These are phyloP conservation scores for Gortyna flavago DNA, from an alignment of 2,888 invertebrate species.

Conservation along the genomic window DNA sequence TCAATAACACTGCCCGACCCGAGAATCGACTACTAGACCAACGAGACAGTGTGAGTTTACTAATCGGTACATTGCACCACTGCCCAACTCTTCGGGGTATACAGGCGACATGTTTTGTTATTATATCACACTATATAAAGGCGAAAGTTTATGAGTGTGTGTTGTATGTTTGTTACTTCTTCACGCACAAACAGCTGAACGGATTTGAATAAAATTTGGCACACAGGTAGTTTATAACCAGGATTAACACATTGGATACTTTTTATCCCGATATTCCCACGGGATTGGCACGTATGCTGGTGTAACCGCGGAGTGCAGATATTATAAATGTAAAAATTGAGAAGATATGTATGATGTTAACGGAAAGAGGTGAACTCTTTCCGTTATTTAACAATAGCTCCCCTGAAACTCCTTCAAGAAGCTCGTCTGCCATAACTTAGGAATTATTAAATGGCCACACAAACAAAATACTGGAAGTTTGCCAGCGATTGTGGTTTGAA, in stretches of 20 bases:
- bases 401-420: conserved; percentile 8
- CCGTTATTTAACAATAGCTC: background rate
- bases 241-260: no score
- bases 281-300: no score
- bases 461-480: conserved; percentile 41
- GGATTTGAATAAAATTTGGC: no score
- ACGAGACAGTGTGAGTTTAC: background rate
- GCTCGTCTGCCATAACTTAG: conserved; percentile 17
- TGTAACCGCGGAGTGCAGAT: no score
- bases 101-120: background rate
- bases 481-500: conserved; percentile 35
- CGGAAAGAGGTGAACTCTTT: no score
- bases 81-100: background rate
- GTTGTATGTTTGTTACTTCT: no score
- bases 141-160: no score
- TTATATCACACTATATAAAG: background rate
- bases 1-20: background rate
- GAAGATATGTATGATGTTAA: background rate
- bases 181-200: no score
- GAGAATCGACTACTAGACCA: background rate
- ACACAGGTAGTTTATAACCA: no score
- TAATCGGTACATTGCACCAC: background rate
- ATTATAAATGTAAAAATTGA: background rate
- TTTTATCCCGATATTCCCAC: no score
- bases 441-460: conserved; percentile 20